Base-by-base conservation (phyloP, 2,888 invertebrate genomes). In the Chloromyia formosa region DNA sequence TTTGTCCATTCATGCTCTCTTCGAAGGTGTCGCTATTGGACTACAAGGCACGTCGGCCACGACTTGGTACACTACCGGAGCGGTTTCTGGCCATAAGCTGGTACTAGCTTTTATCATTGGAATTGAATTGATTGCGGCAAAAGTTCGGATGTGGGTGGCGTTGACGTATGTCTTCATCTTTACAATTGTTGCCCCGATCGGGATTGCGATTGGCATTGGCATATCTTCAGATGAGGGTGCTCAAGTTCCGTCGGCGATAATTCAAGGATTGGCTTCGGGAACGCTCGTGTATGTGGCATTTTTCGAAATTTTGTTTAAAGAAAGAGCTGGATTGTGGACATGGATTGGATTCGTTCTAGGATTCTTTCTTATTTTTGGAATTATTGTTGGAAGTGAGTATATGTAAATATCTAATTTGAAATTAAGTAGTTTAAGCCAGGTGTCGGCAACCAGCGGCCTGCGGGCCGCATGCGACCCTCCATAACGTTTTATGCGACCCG, bases 271-370 rank as follows among this genome's bases (percentile, higher is more conserved):
- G 77, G 95, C 96, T 0, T 91, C 93, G 53, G 96, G 96, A 40
- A 96, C 96, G 0, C 89, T 96, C 71, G 86, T 96, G 1, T 96
- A 95, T 86, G 94, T 96, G 14, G 94, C 95, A 54, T 95, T 95
- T 87, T 95, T 96, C 84, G 96, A 96, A 86, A 93, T 96, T 74
- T 88, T 96, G 81, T 88, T 88, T 76, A 83, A 81, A 45, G 78
- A 77, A 14, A 69, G 76, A 27, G 75, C 76, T 4, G 92, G 92
- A 23, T 83, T 92, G 5, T 80, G 87, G 69, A 91, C 91, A 80
- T 91, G 88, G 82, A 74, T 87, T 1, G 88, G 91, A 0, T 89
- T 92, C 35, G 80, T 92, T 1, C 69, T 89, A 49, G 92, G 92
- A 73, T 92, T 92, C 82, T 81, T 86, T 45, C 78, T 90, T 14